phyloP scores from a whole-genome alignment of 2,797 vertebrate genomes.

The Hapalemur alaotrensis region DNA sequence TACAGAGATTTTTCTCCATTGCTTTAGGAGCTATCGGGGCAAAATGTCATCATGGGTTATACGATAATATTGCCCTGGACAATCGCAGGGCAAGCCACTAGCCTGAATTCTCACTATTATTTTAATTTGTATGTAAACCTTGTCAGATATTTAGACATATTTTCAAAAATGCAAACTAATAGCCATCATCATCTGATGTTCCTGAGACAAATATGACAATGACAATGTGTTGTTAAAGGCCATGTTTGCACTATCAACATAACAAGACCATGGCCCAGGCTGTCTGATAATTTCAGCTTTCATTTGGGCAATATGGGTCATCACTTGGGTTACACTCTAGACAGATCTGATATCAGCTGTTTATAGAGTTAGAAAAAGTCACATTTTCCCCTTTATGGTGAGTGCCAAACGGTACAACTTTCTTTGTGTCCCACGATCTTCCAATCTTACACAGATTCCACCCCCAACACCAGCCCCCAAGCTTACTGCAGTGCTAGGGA shows the following conservation, averaged over 20 bases:
- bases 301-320: constrained; percentile 28
- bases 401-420: not conserved
- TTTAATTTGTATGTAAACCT: constrained; percentile 68
- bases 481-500: not conserved
- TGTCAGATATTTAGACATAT: constrained; percentile 61
- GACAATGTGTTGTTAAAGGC: constrained; percentile 50
- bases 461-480: not conserved
- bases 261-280: constrained; percentile 1
- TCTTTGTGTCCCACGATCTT: not conserved
- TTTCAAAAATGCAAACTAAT: constrained; percentile 63
- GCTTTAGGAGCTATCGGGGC: not conserved
- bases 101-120: constrained; percentile 55
- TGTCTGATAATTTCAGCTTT: constrained; percentile 29
- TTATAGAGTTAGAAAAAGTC: not conserved
- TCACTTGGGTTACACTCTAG: not conserved
- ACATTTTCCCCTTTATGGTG: not conserved
- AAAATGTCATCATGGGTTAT: not conserved
- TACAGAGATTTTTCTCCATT: not conserved
- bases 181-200: constrained; percentile 32
- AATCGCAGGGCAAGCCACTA: constrained; percentile 17
- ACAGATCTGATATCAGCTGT: not conserved
- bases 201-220: constrained; percentile 52
- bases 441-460: not conserved
- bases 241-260: constrained; percentile 41
- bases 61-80: constrained; percentile 7